These are phyloP conservation scores for Drosophila varians DNA, from an alignment of 1,140 invertebrate species.

Conservation along the genomic window DNA sequence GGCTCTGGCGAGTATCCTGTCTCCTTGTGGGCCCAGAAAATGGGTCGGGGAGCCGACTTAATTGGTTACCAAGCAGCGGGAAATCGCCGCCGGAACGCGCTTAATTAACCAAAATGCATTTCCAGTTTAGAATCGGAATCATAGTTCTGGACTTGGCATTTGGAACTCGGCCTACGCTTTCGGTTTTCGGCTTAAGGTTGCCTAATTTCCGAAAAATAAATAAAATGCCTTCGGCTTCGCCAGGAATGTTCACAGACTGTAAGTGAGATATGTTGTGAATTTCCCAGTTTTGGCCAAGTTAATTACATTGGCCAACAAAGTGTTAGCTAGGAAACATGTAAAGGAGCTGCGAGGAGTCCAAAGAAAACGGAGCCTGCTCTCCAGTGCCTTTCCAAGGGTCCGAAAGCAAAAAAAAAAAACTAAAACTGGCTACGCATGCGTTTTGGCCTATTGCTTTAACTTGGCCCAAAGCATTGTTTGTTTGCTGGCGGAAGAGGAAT, in stretches of 20 bases:
- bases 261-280: slow-evolving; percentile 49
- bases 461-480: slow-evolving; percentile 51
- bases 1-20: slow-evolving; percentile 63
- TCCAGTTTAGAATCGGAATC: slow-evolving; percentile 52
- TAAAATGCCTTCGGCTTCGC: slow-evolving; percentile 19
- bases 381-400: slow-evolving; percentile 38
- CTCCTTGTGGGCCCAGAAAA: slow-evolving; percentile 20
- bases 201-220: slow-evolving; percentile 49
- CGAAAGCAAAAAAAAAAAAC: slow-evolving; percentile 8
- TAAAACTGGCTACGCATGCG: slow-evolving; percentile 60
- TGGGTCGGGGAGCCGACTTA: slow-evolving; percentile 61
- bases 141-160: slow-evolving; percentile 5
- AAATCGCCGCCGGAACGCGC: slow-evolving; percentile 76
- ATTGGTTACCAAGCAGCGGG: slow-evolving; percentile 79
- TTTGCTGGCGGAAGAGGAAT: slow-evolving; percentile 74
- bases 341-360: not conserved
- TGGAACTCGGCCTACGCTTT: slow-evolving; percentile 4
- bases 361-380: not conserved
- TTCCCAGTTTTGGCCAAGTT: slow-evolving; percentile 26
- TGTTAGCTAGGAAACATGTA: too few relatives aligned
- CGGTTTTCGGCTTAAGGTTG: slow-evolving; percentile 17
- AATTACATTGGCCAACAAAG: slow-evolving; percentile 36
- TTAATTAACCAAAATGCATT: slow-evolving; percentile 81
- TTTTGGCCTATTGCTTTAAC: slow-evolving; percentile 35
- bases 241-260: slow-evolving; percentile 13